Conservation (phyloP, 2,113 vertebrate species). For the Sardina pilchardus region DNA sequence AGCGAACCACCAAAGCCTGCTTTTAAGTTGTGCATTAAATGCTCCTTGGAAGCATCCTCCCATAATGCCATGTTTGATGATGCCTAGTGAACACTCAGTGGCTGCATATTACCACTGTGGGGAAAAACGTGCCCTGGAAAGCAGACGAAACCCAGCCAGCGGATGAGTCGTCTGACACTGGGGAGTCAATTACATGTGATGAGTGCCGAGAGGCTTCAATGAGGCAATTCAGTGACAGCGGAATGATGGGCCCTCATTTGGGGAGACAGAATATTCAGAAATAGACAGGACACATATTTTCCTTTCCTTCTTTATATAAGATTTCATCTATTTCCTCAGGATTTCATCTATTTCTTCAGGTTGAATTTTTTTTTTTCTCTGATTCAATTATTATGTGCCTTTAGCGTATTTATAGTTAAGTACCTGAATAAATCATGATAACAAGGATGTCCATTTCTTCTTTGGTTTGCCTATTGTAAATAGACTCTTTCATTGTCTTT, state of each 20-base stretch:
- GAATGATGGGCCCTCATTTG: neutral
- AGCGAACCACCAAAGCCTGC: neutral
- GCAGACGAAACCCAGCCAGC: neutral
- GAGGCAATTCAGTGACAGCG: neutral
- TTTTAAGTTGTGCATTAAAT: constrained; percentile 17
- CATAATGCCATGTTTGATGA: neutral
- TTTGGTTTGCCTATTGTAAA: neutral
- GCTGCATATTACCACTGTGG: neutral
- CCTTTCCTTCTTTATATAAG: neutral
- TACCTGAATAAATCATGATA: constrained; percentile 49
- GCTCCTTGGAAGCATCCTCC: neutral
- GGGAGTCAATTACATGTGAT: constrained; percentile 6
- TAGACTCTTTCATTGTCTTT: constrained; percentile 25
- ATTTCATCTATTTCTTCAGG: neutral
- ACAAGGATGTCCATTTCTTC: neutral
- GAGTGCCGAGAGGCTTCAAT: neutral
- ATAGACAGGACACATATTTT: neutral
- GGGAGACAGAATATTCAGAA: too few species aligned
- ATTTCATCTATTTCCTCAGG: neutral
- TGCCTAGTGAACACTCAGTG: neutral
- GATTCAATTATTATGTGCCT: neutral
- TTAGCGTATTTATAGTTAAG: neutral
- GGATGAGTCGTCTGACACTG: neutral
- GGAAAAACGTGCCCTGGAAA: neutral
- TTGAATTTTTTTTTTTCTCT: constrained; percentile 29